Percentiles rank a stretch among this genome's conserved stretches.
Conservation (phyloP, 2,888 invertebrate genomes). For the Uropetala carovei region DNA sequence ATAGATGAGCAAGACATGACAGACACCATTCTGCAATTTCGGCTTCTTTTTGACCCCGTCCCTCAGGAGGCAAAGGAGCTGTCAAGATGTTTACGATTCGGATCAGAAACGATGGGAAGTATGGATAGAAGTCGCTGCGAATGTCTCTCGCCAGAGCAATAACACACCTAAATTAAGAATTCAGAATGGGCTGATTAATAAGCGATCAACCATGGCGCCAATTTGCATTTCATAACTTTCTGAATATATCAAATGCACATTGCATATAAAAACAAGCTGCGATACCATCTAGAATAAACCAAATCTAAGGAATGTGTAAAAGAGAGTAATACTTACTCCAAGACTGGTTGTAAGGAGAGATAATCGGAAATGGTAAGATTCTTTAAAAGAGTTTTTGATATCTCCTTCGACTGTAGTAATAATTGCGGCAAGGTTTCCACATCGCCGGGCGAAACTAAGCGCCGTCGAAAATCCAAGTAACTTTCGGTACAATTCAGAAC, state of each 20-base stretch:
- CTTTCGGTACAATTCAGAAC: constrained; percentile 91
- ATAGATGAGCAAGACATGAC: constrained; percentile 90
- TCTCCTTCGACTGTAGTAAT: not conserved
- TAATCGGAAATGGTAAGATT: constrained; percentile 85
- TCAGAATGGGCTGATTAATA: not conserved
- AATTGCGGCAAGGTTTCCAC: constrained; percentile 83
- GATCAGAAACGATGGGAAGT: constrained; percentile 87
- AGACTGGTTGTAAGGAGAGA: constrained; percentile 86
- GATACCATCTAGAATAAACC: no score
- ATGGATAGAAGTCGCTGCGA: constrained; percentile 91
- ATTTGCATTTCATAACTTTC: no score
- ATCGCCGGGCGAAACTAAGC: constrained; percentile 81
- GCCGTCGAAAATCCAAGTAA: constrained; percentile 86
- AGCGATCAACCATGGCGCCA: not conserved
- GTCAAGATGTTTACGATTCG: constrained; percentile 84
- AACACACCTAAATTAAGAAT: constrained; percentile 80
- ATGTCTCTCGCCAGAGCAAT: constrained; percentile 92
- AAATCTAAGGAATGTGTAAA: not conserved
- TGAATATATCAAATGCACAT: no score
- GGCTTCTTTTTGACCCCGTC: constrained; percentile 80
- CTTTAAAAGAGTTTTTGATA: constrained; percentile 77
- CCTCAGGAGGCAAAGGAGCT: constrained; percentile 72
- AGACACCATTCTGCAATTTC: constrained; percentile 92
- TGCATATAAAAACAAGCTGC: no score
- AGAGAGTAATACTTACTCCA: constrained; percentile 84